phyloP scores from a whole-genome alignment of 2,797 vertebrate genomes.

The Diceros bicornis region DNA sequence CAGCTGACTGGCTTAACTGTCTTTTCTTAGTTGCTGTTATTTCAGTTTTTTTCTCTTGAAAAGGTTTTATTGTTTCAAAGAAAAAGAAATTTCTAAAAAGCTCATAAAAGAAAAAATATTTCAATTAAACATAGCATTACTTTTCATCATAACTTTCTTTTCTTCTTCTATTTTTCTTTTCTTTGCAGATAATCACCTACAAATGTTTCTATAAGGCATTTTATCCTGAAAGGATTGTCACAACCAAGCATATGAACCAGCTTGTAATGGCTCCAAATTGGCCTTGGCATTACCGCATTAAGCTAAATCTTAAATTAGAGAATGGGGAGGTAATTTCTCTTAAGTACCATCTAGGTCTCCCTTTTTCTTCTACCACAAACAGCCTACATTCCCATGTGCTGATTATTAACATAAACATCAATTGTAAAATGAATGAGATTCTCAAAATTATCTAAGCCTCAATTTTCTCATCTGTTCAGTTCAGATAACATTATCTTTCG shows the following conservation, averaged over 20 bases:
- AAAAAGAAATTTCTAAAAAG: background rate
- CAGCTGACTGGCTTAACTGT: background rate
- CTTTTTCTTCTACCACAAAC: background rate
- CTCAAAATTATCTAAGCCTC: background rate
- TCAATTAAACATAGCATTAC: background rate
- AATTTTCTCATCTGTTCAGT: background rate
- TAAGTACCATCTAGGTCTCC: background rate
- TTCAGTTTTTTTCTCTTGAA: background rate
- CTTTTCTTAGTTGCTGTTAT: background rate
- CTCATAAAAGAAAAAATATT: conserved; percentile 1
- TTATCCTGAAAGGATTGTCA: background rate
- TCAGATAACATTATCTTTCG: background rate
- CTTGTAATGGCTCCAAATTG: background rate
- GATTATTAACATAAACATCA: background rate
- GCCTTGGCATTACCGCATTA: background rate
- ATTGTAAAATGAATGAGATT: background rate
- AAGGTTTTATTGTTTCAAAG: conserved; percentile 33
- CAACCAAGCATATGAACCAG: accelerated
- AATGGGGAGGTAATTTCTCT: background rate
- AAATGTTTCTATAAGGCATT: background rate
- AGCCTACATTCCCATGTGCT: background rate
- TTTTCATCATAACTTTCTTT: background rate
- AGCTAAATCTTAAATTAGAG: background rate
- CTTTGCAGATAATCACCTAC: background rate
- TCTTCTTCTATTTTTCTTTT: background rate